phyloP scores from a whole-genome alignment of 2,113 vertebrate species.

The Etia nguti region DNA sequence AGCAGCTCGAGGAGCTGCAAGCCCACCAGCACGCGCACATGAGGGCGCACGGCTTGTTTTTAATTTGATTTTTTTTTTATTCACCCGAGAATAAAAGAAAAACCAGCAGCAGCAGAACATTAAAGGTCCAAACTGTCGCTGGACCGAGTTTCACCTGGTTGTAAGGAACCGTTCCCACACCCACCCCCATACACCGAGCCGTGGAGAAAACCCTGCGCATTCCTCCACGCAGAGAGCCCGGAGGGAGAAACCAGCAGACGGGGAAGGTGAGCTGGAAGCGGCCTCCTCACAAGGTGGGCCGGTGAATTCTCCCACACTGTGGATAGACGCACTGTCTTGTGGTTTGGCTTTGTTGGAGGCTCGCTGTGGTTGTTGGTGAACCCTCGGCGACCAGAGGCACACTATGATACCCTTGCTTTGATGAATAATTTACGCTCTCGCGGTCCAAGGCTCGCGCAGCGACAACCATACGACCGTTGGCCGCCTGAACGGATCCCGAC shows the following conservation, averaged over 20 bases:
- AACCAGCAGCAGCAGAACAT: background rate
- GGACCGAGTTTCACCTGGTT: background rate
- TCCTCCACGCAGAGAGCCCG: slow-evolving; percentile 52
- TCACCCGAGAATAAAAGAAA: background rate
- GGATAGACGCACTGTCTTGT: background rate
- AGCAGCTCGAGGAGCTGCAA: slow-evolving; percentile 73
- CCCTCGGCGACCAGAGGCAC: slow-evolving; percentile 38
- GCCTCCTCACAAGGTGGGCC: slow-evolving; percentile 5
- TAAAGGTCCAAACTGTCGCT: background rate
- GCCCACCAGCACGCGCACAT: slow-evolving; percentile 47
- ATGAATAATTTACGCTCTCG: slow-evolving; percentile 58
- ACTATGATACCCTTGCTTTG: slow-evolving; percentile 52
- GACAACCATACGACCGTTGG: slow-evolving; percentile 5
- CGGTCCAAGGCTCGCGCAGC: slow-evolving; percentile 27
- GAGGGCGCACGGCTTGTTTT: background rate
- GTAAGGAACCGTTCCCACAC: background rate
- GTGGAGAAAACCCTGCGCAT: slow-evolving; percentile 30
- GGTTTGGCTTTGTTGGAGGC: background rate
- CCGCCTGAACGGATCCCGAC: slow-evolving; percentile 64
- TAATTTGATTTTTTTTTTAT: background rate
- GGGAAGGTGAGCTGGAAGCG: slow-evolving; percentile 15
- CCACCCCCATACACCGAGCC: background rate
- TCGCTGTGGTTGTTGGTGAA: background rate
- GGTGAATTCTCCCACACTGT: background rate
- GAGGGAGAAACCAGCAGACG: background rate